Conservation (phyloP, 1,140 invertebrate genomes). For the Penaeus vannamei region DNA sequence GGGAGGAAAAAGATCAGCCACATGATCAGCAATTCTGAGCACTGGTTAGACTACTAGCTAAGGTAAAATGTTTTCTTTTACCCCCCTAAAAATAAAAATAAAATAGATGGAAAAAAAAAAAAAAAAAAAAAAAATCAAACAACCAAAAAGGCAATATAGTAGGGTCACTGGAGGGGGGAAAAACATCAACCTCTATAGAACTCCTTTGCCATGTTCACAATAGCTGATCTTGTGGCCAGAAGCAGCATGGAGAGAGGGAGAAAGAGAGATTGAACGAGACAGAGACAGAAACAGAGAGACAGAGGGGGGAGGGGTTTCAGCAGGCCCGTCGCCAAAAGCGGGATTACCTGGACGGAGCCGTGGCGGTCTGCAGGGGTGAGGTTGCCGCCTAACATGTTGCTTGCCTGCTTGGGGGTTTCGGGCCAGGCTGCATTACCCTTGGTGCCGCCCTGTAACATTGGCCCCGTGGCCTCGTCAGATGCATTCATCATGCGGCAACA, state of each 20-base stretch:
- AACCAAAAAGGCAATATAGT: too few species aligned
- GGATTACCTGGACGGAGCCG: conserved; percentile 91
- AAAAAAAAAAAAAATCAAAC: too few species aligned
- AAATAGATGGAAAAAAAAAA: too few species aligned
- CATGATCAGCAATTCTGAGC: too few species aligned
- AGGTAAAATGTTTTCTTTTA: too few species aligned
- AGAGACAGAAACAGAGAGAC: conserved; percentile 9
- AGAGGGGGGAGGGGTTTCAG: conserved; percentile 13
- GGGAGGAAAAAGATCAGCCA: too few species aligned
- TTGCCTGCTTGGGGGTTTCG: conserved; percentile 67
- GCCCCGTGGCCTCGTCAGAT: conserved; percentile 77
- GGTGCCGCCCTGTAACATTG: conserved; percentile 70
- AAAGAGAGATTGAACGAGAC: background rate
- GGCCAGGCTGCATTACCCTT: conserved; percentile 71
- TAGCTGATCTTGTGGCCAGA: conserved; percentile 3
- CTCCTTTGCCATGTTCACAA: too few species aligned
- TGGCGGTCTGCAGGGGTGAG: conserved; percentile 93
- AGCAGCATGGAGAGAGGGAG: background rate
- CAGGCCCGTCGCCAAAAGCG: conserved; percentile 33
- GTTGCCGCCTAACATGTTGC: conserved; percentile 75
- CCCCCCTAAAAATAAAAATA: too few species aligned
- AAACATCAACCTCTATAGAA: too few species aligned
- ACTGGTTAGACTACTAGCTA: too few species aligned
- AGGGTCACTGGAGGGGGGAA: too few species aligned
- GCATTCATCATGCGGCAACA: conserved; percentile 25